phyloP scores from a whole-genome alignment of 23 tunicate species.

The Halocynthia roretzi region DNA sequence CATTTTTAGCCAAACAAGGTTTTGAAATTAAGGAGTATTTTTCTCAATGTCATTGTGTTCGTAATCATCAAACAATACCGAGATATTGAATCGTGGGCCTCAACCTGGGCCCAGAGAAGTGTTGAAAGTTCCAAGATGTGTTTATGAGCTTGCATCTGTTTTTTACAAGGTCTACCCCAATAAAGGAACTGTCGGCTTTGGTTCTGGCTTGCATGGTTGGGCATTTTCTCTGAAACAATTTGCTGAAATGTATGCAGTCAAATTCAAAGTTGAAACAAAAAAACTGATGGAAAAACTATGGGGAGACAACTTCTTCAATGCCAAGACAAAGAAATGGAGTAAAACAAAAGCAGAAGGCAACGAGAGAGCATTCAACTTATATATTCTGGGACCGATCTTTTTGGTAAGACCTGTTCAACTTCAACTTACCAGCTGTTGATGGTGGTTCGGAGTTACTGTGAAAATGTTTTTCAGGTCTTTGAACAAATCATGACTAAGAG shows the following conservation, averaged over 20 bases:
- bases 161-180: slow-evolving; percentile 58
- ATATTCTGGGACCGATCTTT: slow-evolving; percentile 78
- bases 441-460: no score
- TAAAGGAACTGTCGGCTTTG: slow-evolving; percentile 96
- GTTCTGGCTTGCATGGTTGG: slow-evolving; percentile 98
- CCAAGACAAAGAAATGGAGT: slow-evolving; percentile 87
- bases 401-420: slow-evolving; percentile 29
- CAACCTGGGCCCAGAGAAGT: no score
- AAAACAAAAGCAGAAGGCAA: slow-evolving; percentile 32
- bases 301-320: slow-evolving; percentile 84
- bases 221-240: slow-evolving; percentile 96
- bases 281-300: slow-evolving; percentile 86
- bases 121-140: no score
- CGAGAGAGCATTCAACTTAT: slow-evolving; percentile 59
- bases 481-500: slow-evolving; percentile 65
- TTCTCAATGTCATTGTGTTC: no score
- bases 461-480: slow-evolving; percentile 33
- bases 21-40: no score
- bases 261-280: slow-evolving; percentile 53
- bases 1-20: no score
- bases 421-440: no score
- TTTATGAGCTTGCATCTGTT: no score
- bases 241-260: slow-evolving; percentile 89
- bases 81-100: no score
- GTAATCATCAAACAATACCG: no score